Percentiles rank a stretch among this genome's conserved stretches.
These are phyloP conservation scores for Paratilapia polleni DNA, from an alignment of 2,113 vertebrate species.

Conservation along the genomic window DNA sequence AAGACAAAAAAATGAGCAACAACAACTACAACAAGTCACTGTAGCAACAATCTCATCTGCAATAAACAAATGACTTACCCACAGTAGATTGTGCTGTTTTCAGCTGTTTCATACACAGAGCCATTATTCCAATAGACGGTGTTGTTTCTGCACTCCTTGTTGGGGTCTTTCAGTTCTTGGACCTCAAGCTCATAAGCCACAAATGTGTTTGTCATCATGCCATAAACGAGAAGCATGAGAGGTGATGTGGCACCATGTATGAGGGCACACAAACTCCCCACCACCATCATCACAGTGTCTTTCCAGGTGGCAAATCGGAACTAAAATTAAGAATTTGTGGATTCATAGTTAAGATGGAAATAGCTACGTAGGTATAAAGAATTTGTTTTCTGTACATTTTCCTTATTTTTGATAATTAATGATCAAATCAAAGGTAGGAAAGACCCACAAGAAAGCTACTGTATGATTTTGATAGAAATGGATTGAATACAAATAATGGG, in stretches of 20 bases:
- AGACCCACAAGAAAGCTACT: neutral
- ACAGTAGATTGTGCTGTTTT: constrained; percentile 70
- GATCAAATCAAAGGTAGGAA: neutral
- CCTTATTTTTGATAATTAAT: neutral
- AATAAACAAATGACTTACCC: constrained; percentile 70
- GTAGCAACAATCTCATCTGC: neutral
- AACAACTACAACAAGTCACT: neutral
- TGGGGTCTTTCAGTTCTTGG: constrained; percentile 70
- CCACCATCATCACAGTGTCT: constrained; percentile 77
- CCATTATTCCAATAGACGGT: constrained; percentile 78
- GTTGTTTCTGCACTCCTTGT: constrained; percentile 75
- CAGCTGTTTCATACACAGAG: constrained; percentile 62
- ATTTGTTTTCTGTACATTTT: neutral
- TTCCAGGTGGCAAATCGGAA: constrained; percentile 78
- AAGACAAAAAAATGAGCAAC: constrained; percentile 17
- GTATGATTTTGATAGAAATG: neutral
- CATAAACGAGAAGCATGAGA: constrained; percentile 80
- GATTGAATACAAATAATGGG: too few species aligned
- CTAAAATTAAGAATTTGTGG: constrained; percentile 40
- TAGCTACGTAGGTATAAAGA: neutral
- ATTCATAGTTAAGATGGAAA: neutral
- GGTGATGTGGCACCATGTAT: constrained; percentile 77
- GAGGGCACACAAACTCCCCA: constrained; percentile 78
- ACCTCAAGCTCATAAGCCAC: constrained; percentile 77
- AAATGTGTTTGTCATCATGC: constrained; percentile 81